phyloP scores from a whole-genome alignment of 2,888 invertebrate species.

The Pediacus dermestoides region DNA sequence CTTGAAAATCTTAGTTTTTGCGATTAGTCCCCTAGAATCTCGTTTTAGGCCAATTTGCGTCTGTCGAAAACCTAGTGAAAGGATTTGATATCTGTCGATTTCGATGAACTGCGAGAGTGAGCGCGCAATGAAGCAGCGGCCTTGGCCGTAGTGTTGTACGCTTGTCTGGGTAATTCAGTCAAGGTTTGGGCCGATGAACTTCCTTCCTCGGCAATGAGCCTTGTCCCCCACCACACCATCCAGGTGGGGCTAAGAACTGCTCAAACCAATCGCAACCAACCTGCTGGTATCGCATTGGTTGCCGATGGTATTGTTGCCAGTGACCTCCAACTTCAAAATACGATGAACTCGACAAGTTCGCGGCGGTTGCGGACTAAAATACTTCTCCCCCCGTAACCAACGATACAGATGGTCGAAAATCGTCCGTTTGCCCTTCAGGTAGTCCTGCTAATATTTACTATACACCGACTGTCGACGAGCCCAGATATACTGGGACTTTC shows the following conservation, averaged over 20 bases:
- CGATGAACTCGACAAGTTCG: slow-evolving; percentile 66
- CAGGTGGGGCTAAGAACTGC: slow-evolving; percentile 37
- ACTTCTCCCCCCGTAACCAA: slow-evolving; percentile 48
- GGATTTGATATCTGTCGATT: slow-evolving; percentile 40
- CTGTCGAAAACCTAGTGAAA: slow-evolving; percentile 39
- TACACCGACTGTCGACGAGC: slow-evolving; percentile 42
- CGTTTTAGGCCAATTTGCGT: background rate
- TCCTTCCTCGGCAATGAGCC: slow-evolving; percentile 46
- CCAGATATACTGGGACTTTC: slow-evolving; percentile 51
- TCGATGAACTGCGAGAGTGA: slow-evolving; percentile 39
- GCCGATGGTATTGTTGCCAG: slow-evolving; percentile 65
- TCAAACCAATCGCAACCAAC: slow-evolving; percentile 39
- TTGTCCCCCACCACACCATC: slow-evolving; percentile 38
- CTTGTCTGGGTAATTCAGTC: slow-evolving; percentile 73
- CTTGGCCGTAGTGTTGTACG: slow-evolving; percentile 52
- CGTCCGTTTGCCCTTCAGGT: slow-evolving; percentile 49
- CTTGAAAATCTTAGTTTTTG: no score
- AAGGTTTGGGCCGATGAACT: slow-evolving; percentile 84
- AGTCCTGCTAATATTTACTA: slow-evolving; percentile 48
- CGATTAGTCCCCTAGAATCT: no score
- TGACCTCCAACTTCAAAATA: slow-evolving; percentile 81
- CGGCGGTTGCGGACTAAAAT: slow-evolving; percentile 51
- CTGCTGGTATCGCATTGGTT: slow-evolving; percentile 48
- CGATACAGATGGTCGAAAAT: slow-evolving; percentile 42
- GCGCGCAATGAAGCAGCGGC: slow-evolving; percentile 39